Base-by-base conservation (phyloP, 1,140 invertebrate genomes). In the Ceratosolen solmsi region DNA sequence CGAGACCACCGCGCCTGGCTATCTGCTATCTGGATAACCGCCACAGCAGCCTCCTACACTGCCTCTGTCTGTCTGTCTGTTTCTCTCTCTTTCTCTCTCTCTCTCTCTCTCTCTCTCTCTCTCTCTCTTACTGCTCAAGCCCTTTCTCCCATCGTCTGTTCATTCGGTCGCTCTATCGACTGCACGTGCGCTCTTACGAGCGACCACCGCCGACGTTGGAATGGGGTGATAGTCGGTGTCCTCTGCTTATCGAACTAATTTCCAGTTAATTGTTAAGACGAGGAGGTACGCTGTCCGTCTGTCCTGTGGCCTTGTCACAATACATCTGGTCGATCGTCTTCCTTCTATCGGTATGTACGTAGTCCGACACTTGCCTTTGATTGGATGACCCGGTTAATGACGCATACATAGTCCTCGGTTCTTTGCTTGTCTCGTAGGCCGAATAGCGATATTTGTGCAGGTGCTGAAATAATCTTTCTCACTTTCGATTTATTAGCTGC, bases 21-120 rank as follows among this genome's bases (percentile, higher is more conserved):
- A 89, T 89, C 88, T 87, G 89, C 89, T 90, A 89, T 89, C 89
- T 89, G 90, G 90, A 90, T 91, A 90, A 92, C 91, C 91, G 88
- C 90, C 87, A 86, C 87, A 86, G 85, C 86, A 86, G 86, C 85
- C 77, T 76, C 84, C 84, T 84, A 80, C 87, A 75, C 86, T 79
- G 75, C 85, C 79, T 80, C 76, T n/a, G 80, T 38, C 46, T 72
- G 25, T 46, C 17, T 27, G 25, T 15, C 77, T 65, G 60, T 22
- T n/a, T 27, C 82, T 54, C 58, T 65, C 41, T 72, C 63, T 36
- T 41, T 63, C 76, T 33, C 33, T 68, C 77, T 17, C 65, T 22
- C n/a, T 58, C 46, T 54, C 30, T 41, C 27, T 58, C 15, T 27
- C n/a, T n/a, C n/a, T n/a, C n/a, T n/a, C n/a, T n/a, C n/a, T n/a